Evolutionary conservation across 2,113 vertebrate genomes (phyloP).

Genomic region (Eidolon helvum): DNA sequence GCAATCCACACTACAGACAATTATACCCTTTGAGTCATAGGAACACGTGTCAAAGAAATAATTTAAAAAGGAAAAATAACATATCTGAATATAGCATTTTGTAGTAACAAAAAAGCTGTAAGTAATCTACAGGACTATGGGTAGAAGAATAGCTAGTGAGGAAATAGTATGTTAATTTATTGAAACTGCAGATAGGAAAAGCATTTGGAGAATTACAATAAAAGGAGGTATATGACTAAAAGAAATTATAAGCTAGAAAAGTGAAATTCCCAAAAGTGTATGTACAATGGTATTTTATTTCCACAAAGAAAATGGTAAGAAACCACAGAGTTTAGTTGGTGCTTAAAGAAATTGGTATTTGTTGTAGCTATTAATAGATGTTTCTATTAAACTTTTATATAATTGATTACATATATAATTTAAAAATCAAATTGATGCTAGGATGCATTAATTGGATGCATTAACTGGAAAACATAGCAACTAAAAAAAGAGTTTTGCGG

Average conservation of each 20-base stretch:
- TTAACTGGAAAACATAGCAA: not conserved
- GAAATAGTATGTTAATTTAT: not conserved
- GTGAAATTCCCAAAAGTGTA: not conserved
- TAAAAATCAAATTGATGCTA: not conserved
- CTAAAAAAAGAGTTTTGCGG: not conserved
- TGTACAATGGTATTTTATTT: not conserved
- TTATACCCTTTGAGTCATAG: not conserved
- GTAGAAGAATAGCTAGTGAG: not conserved
- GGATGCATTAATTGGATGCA: not conserved
- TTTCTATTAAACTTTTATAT: not conserved
- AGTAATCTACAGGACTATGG: not conserved
- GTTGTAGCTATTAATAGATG: not conserved
- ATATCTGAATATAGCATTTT: not conserved
- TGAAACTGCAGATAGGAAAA: not conserved
- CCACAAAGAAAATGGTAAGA: not conserved
- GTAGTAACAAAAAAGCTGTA: not conserved
- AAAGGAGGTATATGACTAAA: not conserved
- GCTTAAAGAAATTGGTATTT: not conserved
- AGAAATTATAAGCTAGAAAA: not conserved
- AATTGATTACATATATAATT: not conserved
- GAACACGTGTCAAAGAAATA: not conserved
- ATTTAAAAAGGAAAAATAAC: not conserved
- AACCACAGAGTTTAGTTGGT: not conserved
- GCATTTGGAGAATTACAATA: not conserved
- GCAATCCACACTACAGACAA: not conserved